Base-by-base conservation (phyloP, 2,113 vertebrate species). In the Pterophyllum scalare region DNA sequence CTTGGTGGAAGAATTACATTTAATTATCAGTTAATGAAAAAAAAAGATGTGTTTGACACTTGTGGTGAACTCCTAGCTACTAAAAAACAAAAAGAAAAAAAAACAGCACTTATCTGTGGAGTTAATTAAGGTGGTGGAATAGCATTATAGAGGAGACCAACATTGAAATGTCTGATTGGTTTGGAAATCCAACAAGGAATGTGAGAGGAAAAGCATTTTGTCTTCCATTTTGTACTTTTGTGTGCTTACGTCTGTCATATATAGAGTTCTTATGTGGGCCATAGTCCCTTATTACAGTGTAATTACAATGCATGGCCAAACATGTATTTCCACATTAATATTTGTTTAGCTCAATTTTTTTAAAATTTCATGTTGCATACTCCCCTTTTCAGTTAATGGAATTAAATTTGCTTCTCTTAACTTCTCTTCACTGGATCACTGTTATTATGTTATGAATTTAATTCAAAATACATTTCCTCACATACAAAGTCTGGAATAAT, bases 1-100 rank as follows among this genome's bases (percentile, higher is more conserved):
- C 0, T 65, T 14, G 3, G 49, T 75, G 75, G 14, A 59, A 59
- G 72, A 80, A 78, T 81, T 78, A 1, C 43, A 85, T 87, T 81
- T 84, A 75, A 88, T 84, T 75, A 80, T 33, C 20, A 67, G 70
- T 31, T 86, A 58, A 64, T 79, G 26, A 80, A 88, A 82, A 77
- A 70, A 59, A 83, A 81, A 62, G 35, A 65, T 74, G 46, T 75
- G 60, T 77, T 79, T 84, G 79, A 88, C 81, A 75, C 59, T 81
- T 60, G 19, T 57, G 33, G 33, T 84, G 33, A 82, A 78, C 28
- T 77, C 28, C 67, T 40, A 72, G 33, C 57, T 35, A 54, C 59
- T 64, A 7, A 79, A 81, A n/a, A n/a, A n/a, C n/a, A n/a, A n/a
- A n/a, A n/a, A n/a, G n/a, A n/a, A n/a, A n/a, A 72, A 75, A 72